Base-by-base conservation (phyloP, 2,113 vertebrate species). In the Phrynocephalus versicolor region DNA sequence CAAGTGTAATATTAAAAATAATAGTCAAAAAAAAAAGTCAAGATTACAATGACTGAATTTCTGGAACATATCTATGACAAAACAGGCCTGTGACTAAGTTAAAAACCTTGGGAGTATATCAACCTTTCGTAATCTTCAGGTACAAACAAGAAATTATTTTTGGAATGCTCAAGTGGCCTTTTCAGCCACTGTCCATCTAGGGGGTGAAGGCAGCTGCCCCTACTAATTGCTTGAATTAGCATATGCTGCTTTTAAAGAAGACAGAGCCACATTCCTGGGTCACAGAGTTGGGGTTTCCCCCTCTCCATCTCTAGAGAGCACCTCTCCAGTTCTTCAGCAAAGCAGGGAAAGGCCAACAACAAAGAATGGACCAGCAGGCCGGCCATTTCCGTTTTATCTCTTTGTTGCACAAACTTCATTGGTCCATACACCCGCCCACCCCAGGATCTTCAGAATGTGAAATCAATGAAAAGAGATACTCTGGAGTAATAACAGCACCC, bases 161-260 rank as follows among this genome's bases (percentile, higher is more conserved):
- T 33, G 58, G n/a, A 1, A 1, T 35, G 19, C 75, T 37, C 1
- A 51, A 33, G n/a, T 33, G 30, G 19, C 55, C n/a, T 19, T 37
- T 78, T 60, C 71, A 41, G 25, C 39, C 16, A 57, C 74, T 33
- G 18, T 57, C 25, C 41, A 25, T 23, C 25, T 39, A 21, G 27
- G 15, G 8, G 58, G 57, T 6, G 27, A 25, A 37, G 64, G 18
- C 30, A 51, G 12, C 7, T 51, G 16, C 62, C 19, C 33, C 25
- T n/a, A 23, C 37, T 65, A 84, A 84, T 19, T 55, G 62, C 35
- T 77, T 30, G 33, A 67, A 77, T 84, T 77, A 77, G 62, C 74
- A 69, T 62, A 83, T 64, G 58, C 45, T 45, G 30, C 37, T 33
- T 23, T 57, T 58, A 14, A 4, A 70, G 51, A 78, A 39, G 64